Evolutionary conservation across 1,140 invertebrate species (phyloP).

Genomic region (Aphidius gifuensis): DNA sequence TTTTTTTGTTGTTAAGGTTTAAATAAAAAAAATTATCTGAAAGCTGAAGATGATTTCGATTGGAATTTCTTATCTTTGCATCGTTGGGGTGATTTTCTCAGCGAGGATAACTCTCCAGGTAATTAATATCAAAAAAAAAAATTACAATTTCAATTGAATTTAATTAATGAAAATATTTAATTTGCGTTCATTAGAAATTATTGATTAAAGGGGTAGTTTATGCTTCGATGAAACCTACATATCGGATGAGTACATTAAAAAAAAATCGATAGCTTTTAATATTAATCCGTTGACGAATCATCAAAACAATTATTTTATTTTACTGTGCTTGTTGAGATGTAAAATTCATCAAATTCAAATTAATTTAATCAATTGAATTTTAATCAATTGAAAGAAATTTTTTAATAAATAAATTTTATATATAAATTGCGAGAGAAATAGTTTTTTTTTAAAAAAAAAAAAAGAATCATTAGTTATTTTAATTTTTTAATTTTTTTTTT

Average conservation of each 20-base stretch:
- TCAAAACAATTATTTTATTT: too few species aligned
- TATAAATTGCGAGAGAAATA: not conserved
- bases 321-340: too few species aligned
- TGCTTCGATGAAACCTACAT: not conserved
- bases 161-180: too few species aligned
- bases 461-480: slow-evolving; percentile 3
- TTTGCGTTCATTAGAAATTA: not conserved
- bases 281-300: too few species aligned
- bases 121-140: not conserved
- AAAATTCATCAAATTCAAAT: too few species aligned
- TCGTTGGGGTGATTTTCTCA: slow-evolving; percentile 21
- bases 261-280: slow-evolving; percentile 14
- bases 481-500: not conserved
- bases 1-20: slow-evolving; percentile 1
- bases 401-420: not conserved
- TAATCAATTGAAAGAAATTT: not conserved
- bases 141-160: not conserved
- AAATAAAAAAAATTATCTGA: too few species aligned
- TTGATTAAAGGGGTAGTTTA: slow-evolving; percentile 5
- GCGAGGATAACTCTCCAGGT: slow-evolving; percentile 27
- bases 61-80: slow-evolving; percentile 13
- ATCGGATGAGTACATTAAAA: slow-evolving; percentile 13
- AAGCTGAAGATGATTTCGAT: not conserved
- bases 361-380: too few species aligned
- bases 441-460: too few species aligned